Base-by-base conservation (phyloP, 2,797 vertebrate genomes). In the Pseudochaenichthys georgianus region DNA sequence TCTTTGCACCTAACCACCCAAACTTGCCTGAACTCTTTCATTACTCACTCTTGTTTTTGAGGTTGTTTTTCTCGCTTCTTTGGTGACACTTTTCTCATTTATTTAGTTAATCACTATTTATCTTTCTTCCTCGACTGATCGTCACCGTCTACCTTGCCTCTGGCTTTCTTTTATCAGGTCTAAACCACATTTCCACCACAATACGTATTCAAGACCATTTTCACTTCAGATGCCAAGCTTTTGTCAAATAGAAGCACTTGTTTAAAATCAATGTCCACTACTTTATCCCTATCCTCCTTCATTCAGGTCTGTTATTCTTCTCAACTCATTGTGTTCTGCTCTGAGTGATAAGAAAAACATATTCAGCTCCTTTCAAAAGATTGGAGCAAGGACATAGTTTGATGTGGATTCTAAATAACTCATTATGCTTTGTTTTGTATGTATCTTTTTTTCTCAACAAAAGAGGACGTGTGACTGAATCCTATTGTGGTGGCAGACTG, bases 221-320 rank as follows among this genome's bases (percentile, higher is more conserved):
- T 87, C 78, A 82, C 70, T 55, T 68, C 67, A 86, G 77, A 84
- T 80, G 77, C 77, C 64, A 76, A 63, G 82, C 77, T 80, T 86
- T 91, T 90, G 87, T 84, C 41, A 51, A 73, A 84, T 80, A 74
- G 84, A 89, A 81, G 83, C 72, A 85, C 77, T 81, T 87, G 82
- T 84, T 90, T 74, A 83, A 87, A 91, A 90, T 91, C 89, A 83
- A 89, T 91, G 89, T 89, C 70, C 78, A 76, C 76, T 42, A 60
- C 85, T 69, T 64, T 52, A 21, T 23, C 17, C 5, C 34, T 34
- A 38, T 73, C 52, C 47, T 74, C 67, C 48, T 85, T 87, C 80
- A 87, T 59, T 60, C 47, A 57, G 64, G 48, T 77, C 62, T 66
- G 78, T 82, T 81, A 69, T 83, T 73, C 76, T 53, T 74, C 69